Conservation (phyloP, 2,888 invertebrate genomes). For the Leptopilina drosophilae region DNA sequence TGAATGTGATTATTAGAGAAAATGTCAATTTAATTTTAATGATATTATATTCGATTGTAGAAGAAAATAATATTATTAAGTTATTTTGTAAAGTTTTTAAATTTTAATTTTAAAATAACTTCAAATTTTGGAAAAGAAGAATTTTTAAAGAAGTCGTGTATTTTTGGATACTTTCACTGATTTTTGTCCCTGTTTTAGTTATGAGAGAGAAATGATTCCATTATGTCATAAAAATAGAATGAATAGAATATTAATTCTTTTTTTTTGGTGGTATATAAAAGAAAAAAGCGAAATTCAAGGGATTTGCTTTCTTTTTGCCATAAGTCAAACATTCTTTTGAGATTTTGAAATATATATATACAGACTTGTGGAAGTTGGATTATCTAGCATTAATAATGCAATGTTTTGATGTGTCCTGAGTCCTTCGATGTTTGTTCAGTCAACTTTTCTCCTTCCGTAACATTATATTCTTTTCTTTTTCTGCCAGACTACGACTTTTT, state of each 20-base stretch:
- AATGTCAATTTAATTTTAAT: no score
- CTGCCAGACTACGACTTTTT: background rate
- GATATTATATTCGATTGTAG: no score
- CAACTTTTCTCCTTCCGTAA: slow-evolving; percentile 45
- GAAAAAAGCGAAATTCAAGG: background rate
- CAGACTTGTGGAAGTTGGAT: slow-evolving; percentile 51
- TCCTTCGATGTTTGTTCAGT: slow-evolving; percentile 57
- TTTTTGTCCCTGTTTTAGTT: no score
- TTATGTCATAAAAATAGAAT: background rate
- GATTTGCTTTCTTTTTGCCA: background rate
- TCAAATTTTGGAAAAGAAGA: no score
- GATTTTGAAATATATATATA: background rate
- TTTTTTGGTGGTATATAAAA: background rate
- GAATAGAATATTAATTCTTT: background rate
- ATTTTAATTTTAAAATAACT: no score
- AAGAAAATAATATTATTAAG: background rate
- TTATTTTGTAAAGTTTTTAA: no score
- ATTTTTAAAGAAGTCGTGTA: no score
- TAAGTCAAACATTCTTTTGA: slow-evolving; percentile 10
- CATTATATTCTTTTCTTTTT: background rate
- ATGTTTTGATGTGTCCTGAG: slow-evolving; percentile 56
- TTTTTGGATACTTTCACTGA: no score
- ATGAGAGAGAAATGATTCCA: no score
- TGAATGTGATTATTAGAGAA: no score
- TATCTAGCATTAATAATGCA: slow-evolving; percentile 63